Evolutionary conservation across 2,797 vertebrate species (phyloP).

Genomic region (Nannoperca australis): DNA sequence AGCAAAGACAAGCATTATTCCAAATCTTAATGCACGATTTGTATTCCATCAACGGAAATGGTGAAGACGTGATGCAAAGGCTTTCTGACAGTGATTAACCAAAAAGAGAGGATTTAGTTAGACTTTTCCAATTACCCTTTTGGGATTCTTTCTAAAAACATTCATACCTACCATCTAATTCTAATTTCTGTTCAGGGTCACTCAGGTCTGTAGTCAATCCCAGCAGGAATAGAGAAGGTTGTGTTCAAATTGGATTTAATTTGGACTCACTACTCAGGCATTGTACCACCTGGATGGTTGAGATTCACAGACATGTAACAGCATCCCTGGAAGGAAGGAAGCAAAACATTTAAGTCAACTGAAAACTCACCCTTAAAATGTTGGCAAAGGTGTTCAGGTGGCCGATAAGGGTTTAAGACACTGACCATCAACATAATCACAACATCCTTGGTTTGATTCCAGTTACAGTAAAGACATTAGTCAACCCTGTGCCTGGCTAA

Average conservation of each 20-base stretch:
- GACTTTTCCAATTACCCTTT: background rate
- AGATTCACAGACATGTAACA: background rate
- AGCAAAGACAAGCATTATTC: background rate
- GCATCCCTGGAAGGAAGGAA: background rate
- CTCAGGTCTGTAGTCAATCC: background rate
- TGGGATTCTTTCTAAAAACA: background rate
- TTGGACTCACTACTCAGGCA: background rate
- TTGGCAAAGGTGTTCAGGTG: too few relatives aligned
- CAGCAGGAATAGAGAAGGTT: background rate
- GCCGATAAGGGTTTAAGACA: background rate
- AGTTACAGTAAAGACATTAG: background rate
- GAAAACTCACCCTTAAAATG: background rate
- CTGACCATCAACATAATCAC: background rate
- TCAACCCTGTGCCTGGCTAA: background rate
- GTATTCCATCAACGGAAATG: background rate
- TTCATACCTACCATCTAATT: background rate
- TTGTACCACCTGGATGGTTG: too few relatives aligned
- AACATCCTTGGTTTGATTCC: slow-evolving; percentile 5
- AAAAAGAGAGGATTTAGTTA: background rate
- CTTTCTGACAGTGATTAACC: background rate
- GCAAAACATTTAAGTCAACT: background rate
- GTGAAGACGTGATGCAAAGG: background rate
- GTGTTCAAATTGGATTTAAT: background rate
- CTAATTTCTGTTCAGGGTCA: slow-evolving; percentile 14
- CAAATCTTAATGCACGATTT: background rate